Evolutionary conservation across 1,140 invertebrate genomes (phyloP), one percentile per base, ranked within the genome.

Genomic region (Cheumatopsyche charites): DNA sequence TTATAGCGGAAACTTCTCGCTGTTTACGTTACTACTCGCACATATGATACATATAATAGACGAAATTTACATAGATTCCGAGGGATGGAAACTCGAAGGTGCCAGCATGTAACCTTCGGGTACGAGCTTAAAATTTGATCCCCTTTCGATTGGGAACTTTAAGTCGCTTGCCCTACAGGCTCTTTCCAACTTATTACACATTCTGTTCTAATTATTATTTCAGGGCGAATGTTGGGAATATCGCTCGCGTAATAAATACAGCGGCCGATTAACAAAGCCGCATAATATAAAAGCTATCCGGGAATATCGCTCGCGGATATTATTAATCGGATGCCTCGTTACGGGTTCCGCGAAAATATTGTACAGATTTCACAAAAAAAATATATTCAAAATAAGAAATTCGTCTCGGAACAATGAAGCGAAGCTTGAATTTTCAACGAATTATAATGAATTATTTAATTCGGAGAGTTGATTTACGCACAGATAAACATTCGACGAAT

Each of bases 101-200:
- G 26, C 26, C 13, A 25, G 12, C 45, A 55, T 58, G 49, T 58
- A 36, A 55, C 66, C 23, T 68, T 52, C 25, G 0, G 47, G 63
- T 52, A 72, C 62, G 15, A 41, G 71, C 71, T 72, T 72, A 58
- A 52, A 66, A 67, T 62, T 72, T 72, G 61, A 65, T 41, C 63
- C 62, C 70, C 49, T 65, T 72, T 65, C 63, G 70, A 72, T 72
- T 72, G 43, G 42, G 42, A 72, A 72, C 62, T 72, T 72, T 72
- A 72, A 67, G 62, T 72, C 70, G 70, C 42, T 62, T 45, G 58
- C 65, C 71, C 71, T n/a, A 36, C n/a, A 41, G 55, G 63, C 71
- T 67, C 71, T 72, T 72, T 66, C n/a, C 36, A 67, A 72, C 63
- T 72, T 72, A 67, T 72, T 72, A 72, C 63, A 68, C 63, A 72